phyloP scores from a whole-genome alignment of 1,140 invertebrate species.

The Cyclina sinensis region DNA sequence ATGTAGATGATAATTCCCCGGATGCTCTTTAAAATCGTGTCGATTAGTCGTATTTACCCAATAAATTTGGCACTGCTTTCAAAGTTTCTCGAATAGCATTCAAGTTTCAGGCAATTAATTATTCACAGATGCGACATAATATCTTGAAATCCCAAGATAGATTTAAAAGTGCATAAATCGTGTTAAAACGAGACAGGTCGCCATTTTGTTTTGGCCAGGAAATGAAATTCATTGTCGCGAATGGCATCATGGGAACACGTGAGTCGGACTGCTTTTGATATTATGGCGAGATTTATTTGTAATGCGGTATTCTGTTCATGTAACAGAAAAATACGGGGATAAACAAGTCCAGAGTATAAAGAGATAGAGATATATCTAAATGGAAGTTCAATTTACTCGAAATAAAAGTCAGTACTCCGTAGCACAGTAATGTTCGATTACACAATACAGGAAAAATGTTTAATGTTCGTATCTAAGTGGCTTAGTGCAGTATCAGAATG shows the following conservation, averaged over 20 bases:
- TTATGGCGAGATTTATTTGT: too few species aligned
- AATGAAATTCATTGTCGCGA: not conserved
- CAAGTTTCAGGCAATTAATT: constrained; percentile 19
- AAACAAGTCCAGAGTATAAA: too few species aligned
- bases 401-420: too few species aligned
- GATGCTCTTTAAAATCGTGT: constrained; percentile 1
- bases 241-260: not conserved
- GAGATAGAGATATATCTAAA: too few species aligned
- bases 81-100: not conserved
- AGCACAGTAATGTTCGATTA: too few species aligned
- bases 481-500: too few species aligned
- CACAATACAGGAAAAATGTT: too few species aligned
- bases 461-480: too few species aligned
- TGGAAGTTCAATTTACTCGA: too few species aligned
- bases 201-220: constrained; percentile 17
- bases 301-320: too few species aligned
- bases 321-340: too few species aligned
- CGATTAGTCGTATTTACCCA: not conserved
- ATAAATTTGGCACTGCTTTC: constrained; percentile 1
- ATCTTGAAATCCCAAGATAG: not conserved
- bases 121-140: constrained; percentile 20
- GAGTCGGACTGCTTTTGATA: not conserved
- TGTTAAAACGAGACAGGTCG: constrained; percentile 27
- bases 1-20: not conserved
- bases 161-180: constrained; percentile 6